Percentiles rank a stretch among this genome's conserved stretches.
phyloP scores from a whole-genome alignment of 2,113 vertebrate species.

The Petrocephalus zakoni region DNA sequence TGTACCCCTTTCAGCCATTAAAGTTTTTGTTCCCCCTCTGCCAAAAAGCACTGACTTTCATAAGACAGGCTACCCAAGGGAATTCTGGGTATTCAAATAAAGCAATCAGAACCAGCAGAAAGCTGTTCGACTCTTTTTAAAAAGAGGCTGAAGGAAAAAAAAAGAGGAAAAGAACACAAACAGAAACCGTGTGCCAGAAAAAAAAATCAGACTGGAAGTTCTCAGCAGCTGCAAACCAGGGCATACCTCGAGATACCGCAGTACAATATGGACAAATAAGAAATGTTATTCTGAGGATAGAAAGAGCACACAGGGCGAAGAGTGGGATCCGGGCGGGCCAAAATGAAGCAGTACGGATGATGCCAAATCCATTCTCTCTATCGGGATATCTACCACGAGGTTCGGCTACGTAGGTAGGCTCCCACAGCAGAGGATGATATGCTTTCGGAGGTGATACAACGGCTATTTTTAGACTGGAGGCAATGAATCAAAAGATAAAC shows the following conservation, averaged over 20 bases:
- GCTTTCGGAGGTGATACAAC: not conserved
- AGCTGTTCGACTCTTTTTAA: not conserved
- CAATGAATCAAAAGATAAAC: not conserved
- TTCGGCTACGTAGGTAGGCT: not conserved
- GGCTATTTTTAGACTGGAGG: conserved; percentile 2
- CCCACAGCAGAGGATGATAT: not conserved
- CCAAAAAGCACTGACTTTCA: not conserved
- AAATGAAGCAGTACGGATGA: not conserved
- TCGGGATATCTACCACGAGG: not conserved
- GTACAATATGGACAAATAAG: not conserved
- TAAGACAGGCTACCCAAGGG: not conserved
- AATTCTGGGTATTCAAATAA: not conserved
- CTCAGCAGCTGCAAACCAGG: not conserved
- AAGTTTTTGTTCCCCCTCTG: not conserved
- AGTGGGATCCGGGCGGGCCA: not conserved
- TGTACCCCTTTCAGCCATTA: not conserved
- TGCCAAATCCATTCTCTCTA: not conserved
- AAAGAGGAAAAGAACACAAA: not conserved
- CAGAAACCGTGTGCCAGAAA: not conserved
- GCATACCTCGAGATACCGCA: not conserved
- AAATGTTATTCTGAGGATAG: not conserved
- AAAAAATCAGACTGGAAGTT: not conserved
- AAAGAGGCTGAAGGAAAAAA: not conserved
- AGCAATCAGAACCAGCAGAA: not conserved
- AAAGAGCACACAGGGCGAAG: not conserved